phyloP scores from a whole-genome alignment of 2,888 invertebrate genomes.

The Neoaliturus tenellus region DNA sequence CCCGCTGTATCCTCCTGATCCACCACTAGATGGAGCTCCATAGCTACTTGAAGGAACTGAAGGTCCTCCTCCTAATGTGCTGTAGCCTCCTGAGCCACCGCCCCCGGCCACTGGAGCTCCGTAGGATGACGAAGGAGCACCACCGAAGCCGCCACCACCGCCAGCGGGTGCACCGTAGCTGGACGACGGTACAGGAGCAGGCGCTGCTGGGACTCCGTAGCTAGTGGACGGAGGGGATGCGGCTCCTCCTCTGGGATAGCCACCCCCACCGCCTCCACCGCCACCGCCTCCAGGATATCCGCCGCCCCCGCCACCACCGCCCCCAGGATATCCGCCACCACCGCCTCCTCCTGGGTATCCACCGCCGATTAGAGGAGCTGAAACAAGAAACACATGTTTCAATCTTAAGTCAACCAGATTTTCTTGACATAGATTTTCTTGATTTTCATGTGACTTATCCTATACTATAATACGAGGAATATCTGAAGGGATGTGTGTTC shows the following conservation, averaged over 20 bases:
- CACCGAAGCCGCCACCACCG: conserved; percentile 31
- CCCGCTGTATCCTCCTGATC: conserved; percentile 63
- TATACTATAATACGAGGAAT: too few relatives aligned
- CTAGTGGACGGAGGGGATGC: conserved; percentile 63
- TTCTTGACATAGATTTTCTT: too few relatives aligned
- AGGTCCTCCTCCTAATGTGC: conserved; percentile 63
- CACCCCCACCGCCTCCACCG: conserved; percentile 39
- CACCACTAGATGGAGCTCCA: conserved; percentile 51
- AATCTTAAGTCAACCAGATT: too few relatives aligned
- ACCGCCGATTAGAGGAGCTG: conserved; percentile 62
- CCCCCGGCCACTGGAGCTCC: conserved; percentile 49
- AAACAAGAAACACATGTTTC: conserved; percentile 54
- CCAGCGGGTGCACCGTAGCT: conserved; percentile 63
- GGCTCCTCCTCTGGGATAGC: conserved; percentile 50
- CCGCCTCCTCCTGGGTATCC: conserved; percentile 36
- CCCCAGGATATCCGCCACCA: conserved; percentile 23
- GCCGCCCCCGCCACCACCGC: conserved; percentile 56
- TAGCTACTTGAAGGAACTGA: too few relatives aligned
- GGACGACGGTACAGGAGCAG: conserved; percentile 64
- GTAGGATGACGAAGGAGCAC: conserved; percentile 51
- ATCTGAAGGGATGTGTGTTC: too few relatives aligned
- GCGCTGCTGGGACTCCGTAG: conserved; percentile 64
- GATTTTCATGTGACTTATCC: too few relatives aligned
- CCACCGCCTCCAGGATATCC: conserved; percentile 39
- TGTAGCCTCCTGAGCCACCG: conserved; percentile 62